Evolutionary conservation across 2,888 invertebrate genomes (phyloP).

Genomic region (Ophion slaviceki): DNA sequence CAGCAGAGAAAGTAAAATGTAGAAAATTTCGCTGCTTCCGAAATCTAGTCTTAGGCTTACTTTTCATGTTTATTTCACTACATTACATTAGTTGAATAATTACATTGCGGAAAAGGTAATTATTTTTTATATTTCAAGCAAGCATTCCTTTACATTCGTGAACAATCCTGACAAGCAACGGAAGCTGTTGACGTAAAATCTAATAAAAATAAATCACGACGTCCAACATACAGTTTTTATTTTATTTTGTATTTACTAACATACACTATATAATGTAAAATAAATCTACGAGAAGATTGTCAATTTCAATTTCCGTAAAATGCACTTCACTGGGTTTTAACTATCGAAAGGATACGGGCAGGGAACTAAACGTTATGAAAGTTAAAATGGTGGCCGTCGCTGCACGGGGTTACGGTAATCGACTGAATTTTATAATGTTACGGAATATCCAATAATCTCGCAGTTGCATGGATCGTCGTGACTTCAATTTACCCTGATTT

Average conservation of each 20-base stretch:
- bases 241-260: neutral
- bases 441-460: constrained; percentile 34
- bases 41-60: neutral
- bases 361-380: neutral
- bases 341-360: neutral
- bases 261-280: neutral
- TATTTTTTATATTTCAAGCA: neutral
- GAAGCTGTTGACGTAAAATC: neutral
- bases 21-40: neutral
- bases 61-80: neutral
- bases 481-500: constrained; percentile 27
- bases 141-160: neutral
- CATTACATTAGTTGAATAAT: neutral
- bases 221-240: neutral
- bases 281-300: constrained; percentile 4
- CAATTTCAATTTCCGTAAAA: constrained; percentile 11
- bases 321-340: neutral
- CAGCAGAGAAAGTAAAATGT: neutral
- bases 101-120: neutral
- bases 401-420: constrained; percentile 11
- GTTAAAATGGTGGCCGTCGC: constrained; percentile 4
- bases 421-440: constrained; percentile 13
- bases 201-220: neutral
- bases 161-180: neutral
- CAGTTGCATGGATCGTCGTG: constrained; percentile 32